phyloP scores from a whole-genome alignment of 2,888 invertebrate species.

The Agrochola macilenta region DNA sequence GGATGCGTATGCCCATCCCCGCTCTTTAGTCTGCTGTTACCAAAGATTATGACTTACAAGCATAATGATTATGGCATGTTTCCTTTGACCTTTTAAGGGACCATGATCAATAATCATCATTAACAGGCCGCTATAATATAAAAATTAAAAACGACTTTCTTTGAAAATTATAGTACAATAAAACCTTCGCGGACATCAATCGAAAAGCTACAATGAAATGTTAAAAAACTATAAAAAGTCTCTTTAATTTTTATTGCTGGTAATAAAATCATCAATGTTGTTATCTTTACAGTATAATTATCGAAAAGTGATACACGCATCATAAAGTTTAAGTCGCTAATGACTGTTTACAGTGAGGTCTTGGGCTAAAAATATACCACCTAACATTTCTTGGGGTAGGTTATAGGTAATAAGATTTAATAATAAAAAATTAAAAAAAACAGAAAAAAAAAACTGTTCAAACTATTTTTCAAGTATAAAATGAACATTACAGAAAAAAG shows the following conservation, averaged over 20 bases:
- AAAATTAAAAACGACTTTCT: constrained; percentile 25
- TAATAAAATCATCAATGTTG: constrained; percentile 48
- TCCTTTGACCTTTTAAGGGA: background rate
- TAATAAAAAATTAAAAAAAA: too few relatives aligned
- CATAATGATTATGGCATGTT: background rate
- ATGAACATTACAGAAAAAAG: too few relatives aligned
- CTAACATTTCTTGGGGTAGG: background rate
- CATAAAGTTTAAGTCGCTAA: constrained; percentile 16
- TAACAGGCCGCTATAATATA: background rate
- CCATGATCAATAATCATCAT: constrained; percentile 2
- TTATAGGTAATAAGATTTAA: background rate
- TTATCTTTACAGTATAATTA: constrained; percentile 6
- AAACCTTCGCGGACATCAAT: constrained; percentile 5
- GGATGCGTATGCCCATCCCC: background rate
- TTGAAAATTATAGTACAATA: constrained; percentile 29
- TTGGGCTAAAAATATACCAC: background rate
- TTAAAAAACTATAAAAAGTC: constrained; percentile 2
- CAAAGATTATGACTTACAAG: background rate
- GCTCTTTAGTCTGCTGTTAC: background rate
- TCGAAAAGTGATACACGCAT: constrained; percentile 4
- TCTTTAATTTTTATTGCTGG: constrained; percentile 38
- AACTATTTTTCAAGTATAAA: too few relatives aligned
- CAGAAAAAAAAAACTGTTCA: too few relatives aligned
- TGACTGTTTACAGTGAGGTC: constrained; percentile 1
- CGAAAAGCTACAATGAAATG: constrained; percentile 20